These are phyloP conservation scores for Darevskia mixta DNA, from an alignment of 2,797 vertebrate genomes.

Conservation along the genomic window DNA sequence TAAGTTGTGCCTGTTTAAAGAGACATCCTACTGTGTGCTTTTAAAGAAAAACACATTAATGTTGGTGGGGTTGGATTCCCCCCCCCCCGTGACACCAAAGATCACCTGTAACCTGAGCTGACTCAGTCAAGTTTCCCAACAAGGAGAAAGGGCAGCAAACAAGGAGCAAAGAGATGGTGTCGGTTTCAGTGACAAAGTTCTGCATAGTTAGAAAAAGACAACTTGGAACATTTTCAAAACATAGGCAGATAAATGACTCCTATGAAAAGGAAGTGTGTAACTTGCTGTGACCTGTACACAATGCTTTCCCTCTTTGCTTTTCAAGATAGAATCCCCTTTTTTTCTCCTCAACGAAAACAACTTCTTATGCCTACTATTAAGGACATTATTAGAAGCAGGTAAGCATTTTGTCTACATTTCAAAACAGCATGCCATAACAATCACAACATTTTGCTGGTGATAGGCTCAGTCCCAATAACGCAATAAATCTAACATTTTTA, in stretches of 20 bases:
- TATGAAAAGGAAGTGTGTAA: slow-evolving; percentile 41
- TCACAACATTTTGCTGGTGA: slow-evolving; percentile 14
- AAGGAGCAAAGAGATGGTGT: slow-evolving; percentile 31
- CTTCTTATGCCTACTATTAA: slow-evolving; percentile 9
- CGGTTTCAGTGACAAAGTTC: slow-evolving; percentile 47
- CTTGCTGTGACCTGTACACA: slow-evolving; percentile 40
- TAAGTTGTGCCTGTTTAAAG: slow-evolving; percentile 35
- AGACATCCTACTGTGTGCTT: background rate
- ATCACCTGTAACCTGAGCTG: slow-evolving; percentile 47
- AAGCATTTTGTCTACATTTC: slow-evolving; percentile 39
- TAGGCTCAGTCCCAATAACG: background rate
- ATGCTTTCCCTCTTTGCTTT: slow-evolving; percentile 9
- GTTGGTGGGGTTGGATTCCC: slow-evolving; percentile 24
- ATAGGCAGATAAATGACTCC: slow-evolving; percentile 34
- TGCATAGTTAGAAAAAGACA: slow-evolving; percentile 47
- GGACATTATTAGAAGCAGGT: slow-evolving; percentile 40
- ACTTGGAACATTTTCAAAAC: slow-evolving; percentile 50
- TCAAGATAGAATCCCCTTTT: slow-evolving; percentile 21
- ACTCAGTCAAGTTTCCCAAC: slow-evolving; percentile 50
- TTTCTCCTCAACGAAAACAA: slow-evolving; percentile 24
- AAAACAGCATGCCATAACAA: slow-evolving; percentile 23
- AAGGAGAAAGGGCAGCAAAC: slow-evolving; percentile 40
- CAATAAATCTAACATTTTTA: slow-evolving; percentile 7
- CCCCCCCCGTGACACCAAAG: slow-evolving; percentile 24
- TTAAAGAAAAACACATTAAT: slow-evolving; percentile 20